A percentile compares a stretch with the other conserved stretches of the same genome.
Evolutionary conservation across 2,113 vertebrate genomes (phyloP).

Genomic region (Ailurus styani): DNA sequence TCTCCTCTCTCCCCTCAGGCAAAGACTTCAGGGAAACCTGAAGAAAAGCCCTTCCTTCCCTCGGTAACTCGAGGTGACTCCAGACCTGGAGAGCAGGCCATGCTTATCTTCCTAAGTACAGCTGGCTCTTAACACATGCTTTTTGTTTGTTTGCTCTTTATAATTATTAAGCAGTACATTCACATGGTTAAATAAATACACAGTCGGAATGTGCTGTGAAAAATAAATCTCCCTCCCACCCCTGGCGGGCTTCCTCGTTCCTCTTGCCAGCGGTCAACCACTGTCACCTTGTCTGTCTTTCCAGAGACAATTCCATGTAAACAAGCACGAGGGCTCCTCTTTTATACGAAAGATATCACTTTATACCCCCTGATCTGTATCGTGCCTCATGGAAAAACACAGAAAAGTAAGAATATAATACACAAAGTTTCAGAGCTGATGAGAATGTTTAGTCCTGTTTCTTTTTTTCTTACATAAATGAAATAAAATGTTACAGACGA

Average conservation of each 20-base stretch:
- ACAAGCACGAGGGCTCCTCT: neutral
- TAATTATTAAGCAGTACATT: neutral
- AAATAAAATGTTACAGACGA: neutral
- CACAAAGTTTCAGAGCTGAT: neutral
- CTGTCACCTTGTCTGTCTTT: neutral
- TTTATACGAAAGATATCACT: neutral
- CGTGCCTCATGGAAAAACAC: neutral
- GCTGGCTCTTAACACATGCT: neutral
- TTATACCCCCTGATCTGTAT: neutral
- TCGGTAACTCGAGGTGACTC: neutral
- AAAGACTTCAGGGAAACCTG: neutral
- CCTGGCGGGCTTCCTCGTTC: neutral
- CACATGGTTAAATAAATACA: neutral
- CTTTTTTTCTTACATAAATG: neutral
- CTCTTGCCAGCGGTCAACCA: neutral
- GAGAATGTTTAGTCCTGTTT: neutral
- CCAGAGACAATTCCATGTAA: neutral
- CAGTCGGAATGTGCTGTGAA: neutral
- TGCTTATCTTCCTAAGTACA: neutral
- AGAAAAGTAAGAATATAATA: neutral
- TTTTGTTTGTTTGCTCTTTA: neutral
- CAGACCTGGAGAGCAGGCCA: neutral
- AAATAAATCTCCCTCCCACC: neutral
- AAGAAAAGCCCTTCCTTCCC: neutral
- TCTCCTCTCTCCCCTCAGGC: too few species aligned